phyloP scores from a whole-genome alignment of 2,113 vertebrate genomes.

The Coracopsis vasa region DNA sequence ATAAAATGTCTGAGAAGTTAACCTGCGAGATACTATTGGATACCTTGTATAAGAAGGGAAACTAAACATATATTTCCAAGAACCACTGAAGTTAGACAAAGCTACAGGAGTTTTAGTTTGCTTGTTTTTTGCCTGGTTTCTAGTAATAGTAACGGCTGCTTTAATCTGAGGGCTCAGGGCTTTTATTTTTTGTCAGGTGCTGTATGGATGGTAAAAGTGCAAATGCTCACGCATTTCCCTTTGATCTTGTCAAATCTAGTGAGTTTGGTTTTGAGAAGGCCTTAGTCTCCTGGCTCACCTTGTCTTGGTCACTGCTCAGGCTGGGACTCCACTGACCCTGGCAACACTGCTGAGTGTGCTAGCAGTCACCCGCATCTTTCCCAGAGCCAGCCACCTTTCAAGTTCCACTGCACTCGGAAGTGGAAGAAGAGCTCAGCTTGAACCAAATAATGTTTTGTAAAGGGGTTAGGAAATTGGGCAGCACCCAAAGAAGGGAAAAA shows the following conservation, averaged over 20 bases:
- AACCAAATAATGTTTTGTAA: background rate
- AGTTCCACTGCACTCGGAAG: background rate
- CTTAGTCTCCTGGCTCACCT: background rate
- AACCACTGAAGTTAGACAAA: background rate
- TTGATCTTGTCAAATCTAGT: background rate
- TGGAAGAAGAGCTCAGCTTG: background rate
- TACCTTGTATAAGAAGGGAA: background rate
- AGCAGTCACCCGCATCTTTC: too few relatives aligned
- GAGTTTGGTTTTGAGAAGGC: background rate
- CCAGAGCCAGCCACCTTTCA: background rate
- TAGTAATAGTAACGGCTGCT: background rate
- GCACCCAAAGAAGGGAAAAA: background rate
- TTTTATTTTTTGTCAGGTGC: background rate
- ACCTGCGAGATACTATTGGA: background rate
- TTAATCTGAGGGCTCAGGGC: background rate
- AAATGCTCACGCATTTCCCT: background rate
- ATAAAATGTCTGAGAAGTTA: background rate
- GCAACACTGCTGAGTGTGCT: accelerated
- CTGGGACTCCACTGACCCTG: background rate
- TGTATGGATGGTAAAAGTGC: background rate
- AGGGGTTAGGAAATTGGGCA: background rate
- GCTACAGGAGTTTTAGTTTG: background rate
- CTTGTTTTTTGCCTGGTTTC: background rate
- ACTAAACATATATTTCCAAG: background rate
- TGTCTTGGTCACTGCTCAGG: background rate